Evolutionary conservation across 2,888 invertebrate genomes (phyloP), one percentile per base, ranked within the genome.

Genomic region (Eudemis profundana): DNA sequence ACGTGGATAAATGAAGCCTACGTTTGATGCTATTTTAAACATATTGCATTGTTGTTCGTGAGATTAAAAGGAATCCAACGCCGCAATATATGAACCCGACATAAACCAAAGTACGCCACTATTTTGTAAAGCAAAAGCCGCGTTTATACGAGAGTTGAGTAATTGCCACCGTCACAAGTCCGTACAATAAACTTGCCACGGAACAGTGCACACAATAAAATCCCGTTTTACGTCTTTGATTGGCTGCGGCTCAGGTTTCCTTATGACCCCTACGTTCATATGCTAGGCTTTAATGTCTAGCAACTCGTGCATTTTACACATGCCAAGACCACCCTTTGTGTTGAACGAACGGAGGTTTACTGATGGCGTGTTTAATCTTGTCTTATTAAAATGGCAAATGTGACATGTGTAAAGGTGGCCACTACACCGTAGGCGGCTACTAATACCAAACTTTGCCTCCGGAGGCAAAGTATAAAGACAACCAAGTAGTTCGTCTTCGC

Each of bases 161-260:
- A 91, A 92, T 91, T 90, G 89, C 83, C 75, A 76, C 83, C 82
- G 85, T 87, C 89, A 85, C 82, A 85, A 84, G 84, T 81, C 80
- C 81, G 84, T 83, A 89, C 90, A 88, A 90, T 91, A 89, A 87
- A 90, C 87, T 85, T 82, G 78, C 82, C 77, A 87, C 78, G 88
- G 85, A 79, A 86, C 85, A 87, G 77, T 85, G 86, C 86, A 84
- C 85, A 87, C 89, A 88, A 89, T 90, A 90, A 90, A 90, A 87
- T 88, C 81, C 81, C 83, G 85, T 87, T 89, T 88, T 87, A 87
- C 84, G 84, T 86, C 85, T 90, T 89, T 91, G 90, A 91, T 91
- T 90, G 88, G 89, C 84, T 73, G 68, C 71, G 74, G 81, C 86
- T 91, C 90, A 79, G 77, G 89, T 92, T 91, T 85, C 91, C 77